Conservation (phyloP, 2,113 vertebrate genomes). For the Arenaria interpres region DNA sequence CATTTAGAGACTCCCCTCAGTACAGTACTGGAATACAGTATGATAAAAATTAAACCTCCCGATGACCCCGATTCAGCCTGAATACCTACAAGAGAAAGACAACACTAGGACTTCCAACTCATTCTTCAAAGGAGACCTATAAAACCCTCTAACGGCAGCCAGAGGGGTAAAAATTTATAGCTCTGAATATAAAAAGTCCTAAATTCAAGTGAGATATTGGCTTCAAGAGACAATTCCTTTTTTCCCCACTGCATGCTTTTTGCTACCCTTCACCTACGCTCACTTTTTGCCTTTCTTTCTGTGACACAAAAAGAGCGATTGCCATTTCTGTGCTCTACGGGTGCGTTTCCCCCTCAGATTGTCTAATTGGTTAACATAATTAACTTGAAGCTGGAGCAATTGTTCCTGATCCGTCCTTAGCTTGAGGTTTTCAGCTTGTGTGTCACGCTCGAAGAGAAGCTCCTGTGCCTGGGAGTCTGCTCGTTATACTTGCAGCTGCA, state of each 20-base stretch:
- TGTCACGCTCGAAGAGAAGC: neutral
- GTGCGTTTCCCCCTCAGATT: neutral
- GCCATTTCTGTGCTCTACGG: neutral
- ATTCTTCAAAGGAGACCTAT: neutral
- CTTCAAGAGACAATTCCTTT: neutral
- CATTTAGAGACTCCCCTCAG: neutral
- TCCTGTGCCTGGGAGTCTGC: neutral
- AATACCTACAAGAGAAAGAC: neutral
- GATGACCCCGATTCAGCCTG: neutral
- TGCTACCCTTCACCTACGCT: neutral
- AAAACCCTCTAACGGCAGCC: neutral
- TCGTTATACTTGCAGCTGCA: neutral
- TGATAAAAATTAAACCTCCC: neutral
- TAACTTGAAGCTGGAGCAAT: neutral
- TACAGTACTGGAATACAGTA: neutral
- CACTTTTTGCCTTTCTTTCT: neutral
- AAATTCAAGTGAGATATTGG: neutral
- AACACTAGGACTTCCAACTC: neutral
- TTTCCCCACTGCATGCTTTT: neutral
- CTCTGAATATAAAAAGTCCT: neutral
- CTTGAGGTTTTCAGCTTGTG: neutral
- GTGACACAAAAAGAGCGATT: neutral
- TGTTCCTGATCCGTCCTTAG: neutral
- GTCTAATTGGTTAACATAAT: neutral
- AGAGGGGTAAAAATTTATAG: neutral